Conservation (phyloP, 2,888 invertebrate genomes). For the Aleiodes leptofemur region DNA sequence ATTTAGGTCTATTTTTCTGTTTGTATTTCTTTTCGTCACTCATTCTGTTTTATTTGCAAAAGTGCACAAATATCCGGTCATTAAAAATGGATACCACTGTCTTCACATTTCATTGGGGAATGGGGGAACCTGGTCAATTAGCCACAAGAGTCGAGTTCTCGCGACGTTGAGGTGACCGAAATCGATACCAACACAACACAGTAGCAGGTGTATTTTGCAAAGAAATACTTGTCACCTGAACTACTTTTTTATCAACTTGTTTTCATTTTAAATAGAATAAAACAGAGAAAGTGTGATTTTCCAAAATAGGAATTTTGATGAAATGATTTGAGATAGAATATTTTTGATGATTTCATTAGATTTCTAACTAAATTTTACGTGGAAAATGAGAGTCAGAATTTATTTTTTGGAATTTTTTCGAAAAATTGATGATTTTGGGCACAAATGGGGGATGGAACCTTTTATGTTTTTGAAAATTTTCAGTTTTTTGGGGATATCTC, state of each 20-base stretch:
- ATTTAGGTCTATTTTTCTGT: background rate
- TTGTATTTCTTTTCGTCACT: constrained; percentile 15
- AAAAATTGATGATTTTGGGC: too few relatives aligned
- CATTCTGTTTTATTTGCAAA: constrained; percentile 8
- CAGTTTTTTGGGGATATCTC: too few relatives aligned
- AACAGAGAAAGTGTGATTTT: background rate
- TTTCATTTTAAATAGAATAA: background rate
- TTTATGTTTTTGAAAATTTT: too few relatives aligned
- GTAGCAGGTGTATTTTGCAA: constrained; percentile 31
- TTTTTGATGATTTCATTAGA: too few relatives aligned
- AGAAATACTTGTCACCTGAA: constrained; percentile 29
- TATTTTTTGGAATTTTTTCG: too few relatives aligned
- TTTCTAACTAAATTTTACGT: too few relatives aligned
- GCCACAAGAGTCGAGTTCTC: constrained; percentile 30
- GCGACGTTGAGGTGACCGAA: constrained; percentile 26
- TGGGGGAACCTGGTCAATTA: constrained; percentile 37
- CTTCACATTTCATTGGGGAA: constrained; percentile 6
- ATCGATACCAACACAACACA: constrained; percentile 25
- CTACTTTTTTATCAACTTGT: background rate
- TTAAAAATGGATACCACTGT: constrained; percentile 29
- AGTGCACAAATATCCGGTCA: constrained; percentile 41
- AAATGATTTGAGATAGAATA: too few relatives aligned
- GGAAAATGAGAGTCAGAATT: too few relatives aligned
- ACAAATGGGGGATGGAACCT: too few relatives aligned
- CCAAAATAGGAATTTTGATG: too few relatives aligned